These are phyloP conservation scores for Pipistrellus kuhlii DNA, from an alignment of 2,797 vertebrate species.

Conservation along the genomic window DNA sequence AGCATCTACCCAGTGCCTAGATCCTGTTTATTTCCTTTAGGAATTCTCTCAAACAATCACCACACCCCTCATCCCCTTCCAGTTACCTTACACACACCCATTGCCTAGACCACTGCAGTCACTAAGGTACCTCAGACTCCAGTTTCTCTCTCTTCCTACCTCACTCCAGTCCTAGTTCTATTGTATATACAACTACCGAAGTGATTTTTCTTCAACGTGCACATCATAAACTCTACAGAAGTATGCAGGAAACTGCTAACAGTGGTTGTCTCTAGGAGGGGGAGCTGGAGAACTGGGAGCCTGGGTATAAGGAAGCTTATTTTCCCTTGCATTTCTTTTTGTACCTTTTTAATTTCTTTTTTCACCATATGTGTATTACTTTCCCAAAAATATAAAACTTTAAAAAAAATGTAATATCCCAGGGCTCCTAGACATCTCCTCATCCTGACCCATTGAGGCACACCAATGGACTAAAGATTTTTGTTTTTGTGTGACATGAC, in stretches of 20 bases:
- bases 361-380: not conserved
- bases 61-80: not conserved
- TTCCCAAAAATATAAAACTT: conserved; percentile 12
- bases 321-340: not conserved
- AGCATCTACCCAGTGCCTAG: not conserved
- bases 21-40: not conserved
- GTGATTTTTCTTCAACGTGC: not conserved
- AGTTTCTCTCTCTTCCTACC: not conserved
- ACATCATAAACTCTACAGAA: not conserved
- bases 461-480: not conserved
- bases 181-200: not conserved
- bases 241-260: not conserved
- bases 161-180: not conserved
- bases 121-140: fast-evolving
- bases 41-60: not conserved
- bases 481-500: not conserved
- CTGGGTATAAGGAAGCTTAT: not conserved
- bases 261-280: not conserved
- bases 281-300: not conserved
- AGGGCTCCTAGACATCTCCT: not conserved
- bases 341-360: not conserved
- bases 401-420: not conserved
- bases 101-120: fast-evolving
- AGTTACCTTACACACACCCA: no score
- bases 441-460: not conserved